Base-by-base conservation (phyloP, 2,113 vertebrate genomes). In the Xiphophorus hellerii region DNA sequence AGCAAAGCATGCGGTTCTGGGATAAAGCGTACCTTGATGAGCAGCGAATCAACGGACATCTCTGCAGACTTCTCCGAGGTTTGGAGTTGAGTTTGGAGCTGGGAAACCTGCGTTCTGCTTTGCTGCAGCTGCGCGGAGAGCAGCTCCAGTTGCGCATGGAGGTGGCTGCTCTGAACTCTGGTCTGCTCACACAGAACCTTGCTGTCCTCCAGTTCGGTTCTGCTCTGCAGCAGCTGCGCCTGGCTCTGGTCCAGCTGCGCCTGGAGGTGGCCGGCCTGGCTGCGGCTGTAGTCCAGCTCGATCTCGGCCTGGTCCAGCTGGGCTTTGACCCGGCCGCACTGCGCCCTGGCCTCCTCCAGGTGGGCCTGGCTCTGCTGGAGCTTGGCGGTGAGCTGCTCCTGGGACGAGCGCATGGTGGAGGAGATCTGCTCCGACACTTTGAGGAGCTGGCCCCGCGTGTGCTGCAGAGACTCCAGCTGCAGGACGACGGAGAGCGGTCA, bases 21-120 rank as follows among this genome's bases (percentile, higher is more conserved):
- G 10, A 67, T 28, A 35, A 61, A 31, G 10, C 31, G 64, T 78
- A 97, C 97, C 93, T 97, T 97, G 80, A 95, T 92, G 90, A 97
- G 94, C 28, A 96, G 89, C 60, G 91, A 92, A 89, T 96, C 96
- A 28, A 88, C 93, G 61, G 94, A 88, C 44, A 88, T 92, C 84
- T 94, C 93, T 81, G 94, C 87, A 3, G 94, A 85, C 82, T 93
- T 90, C 76, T 96, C 92, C 7, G 93, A 94, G 70, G 90, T 83
- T 33, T 90, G 89, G 42, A 96, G 93, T 84, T 94, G 93, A 42
- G 87, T 82, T 66, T 95, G 95, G 35, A 97, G 92, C 89, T 82
- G 87, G 62, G 78, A 82, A 0, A 91, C 87, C 62, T 93, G 89
- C 65, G 74, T 88, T 83, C 79, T 88, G 92, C 74, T 77, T 1